Evolutionary conservation across 2,113 vertebrate genomes (phyloP), one percentile per base, ranked within the genome.

Genomic region (Fregetta grallaria): DNA sequence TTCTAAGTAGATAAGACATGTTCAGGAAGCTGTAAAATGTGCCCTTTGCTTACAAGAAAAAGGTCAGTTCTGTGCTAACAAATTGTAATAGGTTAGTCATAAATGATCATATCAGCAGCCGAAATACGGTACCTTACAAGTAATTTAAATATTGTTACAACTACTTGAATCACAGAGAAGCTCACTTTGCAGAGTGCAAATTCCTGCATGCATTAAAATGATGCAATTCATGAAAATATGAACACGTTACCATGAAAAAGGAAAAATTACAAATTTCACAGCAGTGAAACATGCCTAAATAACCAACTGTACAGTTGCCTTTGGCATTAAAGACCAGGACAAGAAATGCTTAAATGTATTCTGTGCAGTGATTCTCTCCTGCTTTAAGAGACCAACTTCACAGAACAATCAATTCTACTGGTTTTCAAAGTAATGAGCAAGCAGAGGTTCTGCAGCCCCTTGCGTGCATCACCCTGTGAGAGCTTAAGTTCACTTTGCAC

Each of bases 11-110:
- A 98, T 96, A 95, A 97, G 97, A 98, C 97, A 66, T 98, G 96
- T 97, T 95, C 97, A 97, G 96, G 96, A 98, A 97, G 93, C 97
- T 97, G 96, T 97, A 98, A 98, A 98, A 98, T 94, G 78, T 98
- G 97, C 96, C 97, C 98, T 98, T 98, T 98, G 94, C 98, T 97
- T 97, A 97, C 90, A 97, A 97, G 96, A 94, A 95, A 98, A 98
- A 98, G 96, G 97, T 97, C 97, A 97, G 62, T 36, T 94, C 89
- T 96, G 84, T 61, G 90, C 92, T 97, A 97, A 98, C 96, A 98
- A 97, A 98, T 95, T 97, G 80, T 96, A 98, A 97, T 97, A 94
- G 84, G 87, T 97, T 98, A 96, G 95, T 98, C 97, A 97, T 97
- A 98, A 98, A 96, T 93, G 95, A 98, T 97, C 95, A 97, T 91